Evolutionary conservation across 2,113 vertebrate species (phyloP).

Genomic region (Peromyscus californicus): DNA sequence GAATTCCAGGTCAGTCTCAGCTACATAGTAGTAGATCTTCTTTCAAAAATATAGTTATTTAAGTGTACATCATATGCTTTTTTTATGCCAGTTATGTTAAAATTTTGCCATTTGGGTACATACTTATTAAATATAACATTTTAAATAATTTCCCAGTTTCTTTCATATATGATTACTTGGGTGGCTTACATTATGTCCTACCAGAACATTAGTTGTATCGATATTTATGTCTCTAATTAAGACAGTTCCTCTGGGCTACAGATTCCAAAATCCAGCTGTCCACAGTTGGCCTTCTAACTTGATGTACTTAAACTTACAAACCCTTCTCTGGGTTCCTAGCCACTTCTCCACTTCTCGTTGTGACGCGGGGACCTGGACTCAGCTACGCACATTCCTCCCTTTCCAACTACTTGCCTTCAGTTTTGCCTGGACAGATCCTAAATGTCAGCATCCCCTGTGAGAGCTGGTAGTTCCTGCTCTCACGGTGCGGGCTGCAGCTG

Average conservation of each 20-base stretch:
- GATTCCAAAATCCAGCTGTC: not conserved
- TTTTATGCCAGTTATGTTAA: not conserved
- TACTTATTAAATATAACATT: not conserved
- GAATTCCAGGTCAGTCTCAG: not conserved
- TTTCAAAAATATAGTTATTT: not conserved
- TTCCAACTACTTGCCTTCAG: not conserved
- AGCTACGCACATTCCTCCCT: not conserved
- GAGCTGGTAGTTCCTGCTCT: not conserved
- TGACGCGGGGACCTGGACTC: not conserved
- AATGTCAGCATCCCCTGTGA: not conserved
- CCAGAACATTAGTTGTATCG: not conserved
- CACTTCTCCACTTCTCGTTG: not conserved
- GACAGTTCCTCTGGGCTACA: not conserved
- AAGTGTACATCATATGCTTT: not conserved
- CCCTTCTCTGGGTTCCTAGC: not conserved
- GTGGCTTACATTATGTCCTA: not conserved
- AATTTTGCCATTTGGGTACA: not conserved
- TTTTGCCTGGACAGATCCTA: not conserved
- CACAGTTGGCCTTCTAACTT: not conserved
- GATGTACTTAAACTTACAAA: not conserved
- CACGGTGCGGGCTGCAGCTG: not conserved
- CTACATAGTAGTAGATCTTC: not conserved
- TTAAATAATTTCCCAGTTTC: not conserved
- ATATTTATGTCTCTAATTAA: not conserved
- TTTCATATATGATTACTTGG: not conserved